Evolutionary conservation across 2,888 invertebrate genomes (phyloP).

Genomic region (Beris morrisii): DNA sequence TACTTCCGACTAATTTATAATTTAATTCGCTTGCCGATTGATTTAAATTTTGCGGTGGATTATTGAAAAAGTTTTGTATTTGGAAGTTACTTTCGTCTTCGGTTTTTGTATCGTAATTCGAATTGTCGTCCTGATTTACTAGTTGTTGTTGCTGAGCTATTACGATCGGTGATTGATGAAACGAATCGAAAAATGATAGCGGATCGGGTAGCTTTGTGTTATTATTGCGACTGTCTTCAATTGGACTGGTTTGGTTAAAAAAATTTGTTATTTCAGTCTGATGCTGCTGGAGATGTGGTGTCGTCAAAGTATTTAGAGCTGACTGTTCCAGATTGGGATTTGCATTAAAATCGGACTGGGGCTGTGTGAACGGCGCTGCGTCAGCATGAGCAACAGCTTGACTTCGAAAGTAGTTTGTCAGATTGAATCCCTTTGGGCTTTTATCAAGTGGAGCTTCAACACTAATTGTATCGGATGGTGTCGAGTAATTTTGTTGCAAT

Average conservation of each 20-base stretch:
- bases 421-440: background rate
- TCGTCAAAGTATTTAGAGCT: too few species aligned
- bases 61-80: constrained; percentile 55
- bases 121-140: constrained; percentile 28
- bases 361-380: background rate
- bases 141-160: background rate
- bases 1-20: constrained; percentile 51
- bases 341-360: background rate
- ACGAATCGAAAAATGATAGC: constrained; percentile 46
- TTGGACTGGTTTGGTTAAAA: background rate
- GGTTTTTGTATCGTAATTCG: constrained; percentile 30
- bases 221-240: constrained; percentile 15
- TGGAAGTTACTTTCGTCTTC: constrained; percentile 46
- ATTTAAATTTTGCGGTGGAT: constrained; percentile 51
- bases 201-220: constrained; percentile 41
- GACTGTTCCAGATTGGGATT: background rate
- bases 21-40: constrained; percentile 50
- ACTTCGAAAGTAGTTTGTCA: constrained; percentile 11
- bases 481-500: too few species aligned
- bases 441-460: too few species aligned
- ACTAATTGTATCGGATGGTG: too few species aligned
- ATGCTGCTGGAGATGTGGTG: too few species aligned
- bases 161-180: constrained; percentile 29
- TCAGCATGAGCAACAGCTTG: background rate
- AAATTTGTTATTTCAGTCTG: constrained; percentile 1